These are phyloP conservation scores for Ischnus inquisitorius DNA, from an alignment of 2,888 invertebrate species.

Conservation along the genomic window DNA sequence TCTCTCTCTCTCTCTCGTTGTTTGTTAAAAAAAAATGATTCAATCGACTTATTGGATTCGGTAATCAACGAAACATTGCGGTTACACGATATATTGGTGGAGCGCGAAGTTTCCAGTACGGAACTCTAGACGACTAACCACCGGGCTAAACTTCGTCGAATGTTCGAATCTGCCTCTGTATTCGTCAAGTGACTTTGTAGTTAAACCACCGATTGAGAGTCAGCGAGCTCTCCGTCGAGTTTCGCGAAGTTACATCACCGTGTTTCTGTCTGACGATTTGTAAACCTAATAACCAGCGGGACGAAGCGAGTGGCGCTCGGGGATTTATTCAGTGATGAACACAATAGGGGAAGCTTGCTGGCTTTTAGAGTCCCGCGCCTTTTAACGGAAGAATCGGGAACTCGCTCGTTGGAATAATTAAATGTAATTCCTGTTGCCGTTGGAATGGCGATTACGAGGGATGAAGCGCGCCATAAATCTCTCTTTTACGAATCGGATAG, in stretches of 20 bases:
- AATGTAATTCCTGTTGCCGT: not conserved
- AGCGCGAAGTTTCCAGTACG: not conserved
- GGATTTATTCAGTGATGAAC: not conserved
- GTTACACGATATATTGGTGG: not conserved
- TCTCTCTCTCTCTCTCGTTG: too few species aligned
- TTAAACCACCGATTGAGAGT: conserved; percentile 1
- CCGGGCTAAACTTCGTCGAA: not conserved
- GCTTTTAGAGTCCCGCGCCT: conserved; percentile 5
- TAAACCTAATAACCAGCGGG: not conserved
- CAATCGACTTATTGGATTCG: too few species aligned
- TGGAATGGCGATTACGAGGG: not conserved
- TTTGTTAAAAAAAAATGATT: too few species aligned
- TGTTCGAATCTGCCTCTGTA: not conserved
- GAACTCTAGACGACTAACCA: not conserved
- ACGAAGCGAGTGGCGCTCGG: not conserved
- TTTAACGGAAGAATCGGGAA: not conserved
- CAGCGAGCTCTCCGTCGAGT: conserved; percentile 8
- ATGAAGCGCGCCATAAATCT: not conserved
- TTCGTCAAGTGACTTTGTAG: not conserved
- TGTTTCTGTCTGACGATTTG: not conserved
- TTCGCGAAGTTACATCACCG: not conserved
- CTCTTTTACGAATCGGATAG: not conserved
- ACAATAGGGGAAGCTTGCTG: not conserved
- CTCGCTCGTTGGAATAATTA: conserved; percentile 9
- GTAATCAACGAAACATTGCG: not conserved